These are phyloP conservation scores for Limnodromus scolopaceus DNA, from an alignment of 2,797 vertebrate genomes.

Conservation along the genomic window DNA sequence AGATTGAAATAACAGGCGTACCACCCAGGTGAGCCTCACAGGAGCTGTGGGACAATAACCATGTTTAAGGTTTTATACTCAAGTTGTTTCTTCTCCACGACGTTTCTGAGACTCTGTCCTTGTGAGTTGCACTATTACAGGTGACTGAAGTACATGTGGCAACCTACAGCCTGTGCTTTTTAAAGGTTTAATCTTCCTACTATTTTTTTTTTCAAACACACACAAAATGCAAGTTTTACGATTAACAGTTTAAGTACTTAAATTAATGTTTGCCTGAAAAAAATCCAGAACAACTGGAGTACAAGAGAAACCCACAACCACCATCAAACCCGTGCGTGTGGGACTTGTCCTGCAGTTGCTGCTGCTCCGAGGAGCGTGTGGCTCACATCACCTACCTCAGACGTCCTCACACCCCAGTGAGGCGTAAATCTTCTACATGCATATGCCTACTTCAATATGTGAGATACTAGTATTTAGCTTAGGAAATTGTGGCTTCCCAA, in stretches of 20 bases:
- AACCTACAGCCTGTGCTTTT: not conserved
- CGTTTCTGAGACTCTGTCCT: not conserved
- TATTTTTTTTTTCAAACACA: not conserved
- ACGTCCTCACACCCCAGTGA: rapidly evolving
- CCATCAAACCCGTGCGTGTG: rapidly evolving
- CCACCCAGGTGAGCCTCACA: not conserved
- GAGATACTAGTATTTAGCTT: not conserved
- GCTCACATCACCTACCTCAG: not conserved
- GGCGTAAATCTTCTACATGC: not conserved
- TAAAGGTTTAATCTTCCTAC: not conserved
- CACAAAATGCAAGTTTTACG: not conserved
- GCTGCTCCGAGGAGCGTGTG: not conserved
- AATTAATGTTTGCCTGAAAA: not conserved
- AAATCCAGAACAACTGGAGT: not conserved
- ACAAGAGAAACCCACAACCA: not conserved
- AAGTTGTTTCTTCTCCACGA: not conserved
- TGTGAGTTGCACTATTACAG: not conserved
- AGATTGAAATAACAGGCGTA: not conserved
- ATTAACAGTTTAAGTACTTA: not conserved
- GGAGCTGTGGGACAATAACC: not conserved
- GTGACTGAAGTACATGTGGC: not conserved
- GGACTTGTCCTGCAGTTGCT: not conserved
- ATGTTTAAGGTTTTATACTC: not conserved
- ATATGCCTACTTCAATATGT: not conserved
- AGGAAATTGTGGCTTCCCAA: not conserved